phyloP scores from a whole-genome alignment of 2,888 invertebrate genomes.

The Proisotoma minuta region DNA sequence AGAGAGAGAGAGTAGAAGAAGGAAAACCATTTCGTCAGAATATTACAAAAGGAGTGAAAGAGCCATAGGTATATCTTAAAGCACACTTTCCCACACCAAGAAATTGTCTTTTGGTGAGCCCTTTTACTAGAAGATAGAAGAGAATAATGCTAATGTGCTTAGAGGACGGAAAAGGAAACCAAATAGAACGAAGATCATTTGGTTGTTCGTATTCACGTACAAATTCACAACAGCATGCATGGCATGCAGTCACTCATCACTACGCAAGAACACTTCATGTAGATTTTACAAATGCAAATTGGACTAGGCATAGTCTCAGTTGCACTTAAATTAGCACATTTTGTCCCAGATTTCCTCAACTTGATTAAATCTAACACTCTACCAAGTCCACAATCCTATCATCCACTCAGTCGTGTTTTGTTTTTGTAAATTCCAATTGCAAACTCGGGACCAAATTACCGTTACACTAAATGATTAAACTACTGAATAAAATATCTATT shows the following conservation, averaged over 20 bases:
- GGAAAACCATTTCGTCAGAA: too few species aligned
- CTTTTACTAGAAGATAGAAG: neutral
- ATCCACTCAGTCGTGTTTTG: neutral
- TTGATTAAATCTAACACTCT: slow-evolving; percentile 6
- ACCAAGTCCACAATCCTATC: neutral
- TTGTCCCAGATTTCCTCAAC: neutral
- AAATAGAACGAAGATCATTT: slow-evolving; percentile 9
- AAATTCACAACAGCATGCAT: neutral
- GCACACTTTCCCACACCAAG: too few species aligned
- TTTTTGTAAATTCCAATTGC: neutral
- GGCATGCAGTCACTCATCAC: neutral
- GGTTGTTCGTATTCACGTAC: neutral
- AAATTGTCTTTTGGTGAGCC: neutral
- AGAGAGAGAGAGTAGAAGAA: too few species aligned
- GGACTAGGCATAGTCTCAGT: slow-evolving; percentile 23
- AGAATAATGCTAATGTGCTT: neutral
- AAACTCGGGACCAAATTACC: neutral
- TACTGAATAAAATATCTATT: neutral
- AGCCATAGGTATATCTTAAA: too few species aligned
- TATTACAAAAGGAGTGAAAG: too few species aligned
- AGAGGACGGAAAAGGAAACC: neutral
- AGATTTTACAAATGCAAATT: slow-evolving; percentile 36
- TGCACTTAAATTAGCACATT: slow-evolving; percentile 11
- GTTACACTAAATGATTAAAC: neutral
- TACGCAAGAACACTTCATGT: slow-evolving; percentile 21